Percentiles rank a stretch among this genome's conserved stretches.
Evolutionary conservation across 2,888 invertebrate genomes (phyloP).

Genomic region (Acanthopleura granulata): DNA sequence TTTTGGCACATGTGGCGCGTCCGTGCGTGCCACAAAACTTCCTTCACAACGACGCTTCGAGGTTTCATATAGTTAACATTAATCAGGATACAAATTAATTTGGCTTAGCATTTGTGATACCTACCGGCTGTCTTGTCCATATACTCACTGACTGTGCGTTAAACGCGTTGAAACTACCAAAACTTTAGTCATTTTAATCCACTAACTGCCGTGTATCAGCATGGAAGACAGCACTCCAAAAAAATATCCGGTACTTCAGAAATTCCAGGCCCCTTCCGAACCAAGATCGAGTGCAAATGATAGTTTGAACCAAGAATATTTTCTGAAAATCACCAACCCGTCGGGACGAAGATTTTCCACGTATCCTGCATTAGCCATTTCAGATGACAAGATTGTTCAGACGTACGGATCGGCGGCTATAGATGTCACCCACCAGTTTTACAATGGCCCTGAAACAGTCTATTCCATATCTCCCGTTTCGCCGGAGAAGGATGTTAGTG

Average conservation of each 20-base stretch:
- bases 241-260: neutral
- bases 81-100: too few relatives aligned
- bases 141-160: too few relatives aligned
- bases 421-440: constrained; percentile 11
- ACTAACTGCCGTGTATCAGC: neutral
- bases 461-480: neutral
- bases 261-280: neutral
- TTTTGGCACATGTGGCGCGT: too few relatives aligned
- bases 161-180: too few relatives aligned
- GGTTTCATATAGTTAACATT: too few relatives aligned
- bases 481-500: too few relatives aligned
- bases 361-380: neutral
- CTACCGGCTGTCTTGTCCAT: too few relatives aligned
- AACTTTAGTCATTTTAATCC: too few relatives aligned
- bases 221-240: neutral
- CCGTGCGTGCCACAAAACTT: too few relatives aligned
- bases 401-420: neutral
- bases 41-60: too few relatives aligned
- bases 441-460: neutral
- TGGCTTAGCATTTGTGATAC: too few relatives aligned
- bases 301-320: constrained; percentile 12
- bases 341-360: neutral
- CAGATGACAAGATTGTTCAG: neutral
- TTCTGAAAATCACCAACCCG: neutral
- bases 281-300: neutral